These are phyloP conservation scores for Scolopax rusticola DNA, from an alignment of 2,797 vertebrate genomes.

Conservation along the genomic window DNA sequence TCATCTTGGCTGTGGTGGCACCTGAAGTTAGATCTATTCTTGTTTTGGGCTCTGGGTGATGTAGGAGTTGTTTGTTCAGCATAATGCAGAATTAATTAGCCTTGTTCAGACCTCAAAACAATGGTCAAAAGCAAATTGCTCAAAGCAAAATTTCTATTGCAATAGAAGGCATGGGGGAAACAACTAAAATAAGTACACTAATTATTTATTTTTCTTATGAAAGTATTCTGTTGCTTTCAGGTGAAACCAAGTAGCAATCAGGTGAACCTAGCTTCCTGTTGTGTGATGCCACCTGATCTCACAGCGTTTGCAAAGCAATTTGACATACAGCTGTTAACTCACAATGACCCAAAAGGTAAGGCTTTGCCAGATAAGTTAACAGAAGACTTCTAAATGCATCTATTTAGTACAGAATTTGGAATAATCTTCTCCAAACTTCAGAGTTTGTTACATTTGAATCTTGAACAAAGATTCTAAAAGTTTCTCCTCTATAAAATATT, in stretches of 20 bases:
- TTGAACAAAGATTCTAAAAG: background rate
- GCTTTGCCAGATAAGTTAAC: background rate
- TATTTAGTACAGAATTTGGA: background rate
- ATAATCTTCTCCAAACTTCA: background rate
- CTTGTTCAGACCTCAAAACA: background rate
- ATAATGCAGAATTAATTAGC: background rate
- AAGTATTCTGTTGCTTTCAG: constrained; percentile 74
- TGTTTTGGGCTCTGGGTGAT: background rate
- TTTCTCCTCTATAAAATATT: background rate
- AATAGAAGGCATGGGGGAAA: background rate
- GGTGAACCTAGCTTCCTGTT: constrained; percentile 98
- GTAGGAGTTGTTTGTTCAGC: background rate
- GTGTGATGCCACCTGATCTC: constrained; percentile 99
- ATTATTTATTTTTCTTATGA: background rate
- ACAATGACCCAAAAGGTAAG: constrained; percentile 97
- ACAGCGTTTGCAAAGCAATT: constrained; percentile 97
- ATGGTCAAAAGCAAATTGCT: background rate
- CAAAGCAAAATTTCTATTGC: background rate
- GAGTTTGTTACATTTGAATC: background rate
- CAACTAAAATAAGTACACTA: background rate
- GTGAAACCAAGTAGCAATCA: constrained; percentile 98
- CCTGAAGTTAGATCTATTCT: background rate
- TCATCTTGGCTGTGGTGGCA: background rate
- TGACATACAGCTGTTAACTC: constrained; percentile 97
- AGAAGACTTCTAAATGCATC: background rate